Evolutionary conservation across 2,888 invertebrate genomes (phyloP), one percentile per base, ranked within the genome.

Genomic region (Deroplatys truncata): DNA sequence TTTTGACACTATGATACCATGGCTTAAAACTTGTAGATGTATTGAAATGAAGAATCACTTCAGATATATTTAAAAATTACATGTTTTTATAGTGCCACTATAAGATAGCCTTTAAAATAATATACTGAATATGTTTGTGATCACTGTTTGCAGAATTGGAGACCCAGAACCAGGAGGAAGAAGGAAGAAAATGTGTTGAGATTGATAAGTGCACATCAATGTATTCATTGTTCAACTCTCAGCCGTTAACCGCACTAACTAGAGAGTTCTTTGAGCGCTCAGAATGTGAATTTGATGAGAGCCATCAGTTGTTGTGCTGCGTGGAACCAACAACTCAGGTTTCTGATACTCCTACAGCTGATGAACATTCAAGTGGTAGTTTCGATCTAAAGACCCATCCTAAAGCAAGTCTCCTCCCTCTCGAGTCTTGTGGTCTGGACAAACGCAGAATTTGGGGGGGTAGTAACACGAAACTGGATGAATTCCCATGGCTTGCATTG

Each of bases 401-500:
- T 15, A 94, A 94, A 90, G 87, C 94, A 4, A 89, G 92, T 84
- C 91, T 94, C 1, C 91, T 95, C 28, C 92, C 94, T 84, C 88
- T 91, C 20, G 90, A 91, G 25, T 91, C 93, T 0, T 97, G 97
- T 92, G 97, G 97, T 0, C 92, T 93, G 0, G 92, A 95, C 20
- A 93, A 93, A 15, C 94, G 94, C 35, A 95, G 95, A 91, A 95
- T 97, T 86, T 93, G 95, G 43, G 95, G 95, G 4, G 97, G 97
- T 0, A 94, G 95, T 85, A 93, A 94, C 90, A 96, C 97, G 0
- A 93, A 93, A 0, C 92, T 96, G 7, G 95, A 94, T 84, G 96
- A 97, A 91, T 96, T 95, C 93, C 97, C 97, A 0, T 97, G 97
- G 97, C 96, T 97, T 96, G 96, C 96, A 0, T 93, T 97, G 1